Evolutionary conservation across 2,888 invertebrate genomes (phyloP), one percentile per base, ranked within the genome.

Genomic region (Athalia cordata): DNA sequence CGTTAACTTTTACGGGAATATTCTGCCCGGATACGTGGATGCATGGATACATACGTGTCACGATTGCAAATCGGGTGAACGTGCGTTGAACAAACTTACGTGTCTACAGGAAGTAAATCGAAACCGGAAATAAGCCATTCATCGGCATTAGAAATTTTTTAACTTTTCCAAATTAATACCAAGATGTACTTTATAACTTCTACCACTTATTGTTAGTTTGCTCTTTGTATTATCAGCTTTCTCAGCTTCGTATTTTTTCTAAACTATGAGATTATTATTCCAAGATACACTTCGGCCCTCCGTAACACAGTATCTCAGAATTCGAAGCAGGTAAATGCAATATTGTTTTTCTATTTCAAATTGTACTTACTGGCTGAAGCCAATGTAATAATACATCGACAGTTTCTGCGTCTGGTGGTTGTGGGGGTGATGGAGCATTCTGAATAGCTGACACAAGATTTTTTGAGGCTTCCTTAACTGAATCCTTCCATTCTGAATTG

Each of bases 371-470:
- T 75, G 90, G 93, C 85, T 93, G 93, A 82, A 95, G 91, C 95
- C 95, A 95, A 77, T 93, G 91, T 78, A 94, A 89, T 81, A 95
- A 93, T 80, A 93, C 92, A 88, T 94, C 93, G 82, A 92, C 92
- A 74, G 94, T 93, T 84, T 93, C 92, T 86, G 93, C 92, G 89
- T 95, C 95, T 0, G 94, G 95, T 7, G 93, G 91, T 15, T 94
- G 93, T 5, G 94, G 94, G 68, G 93, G 93, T 66, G 93, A 92
- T 55, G 94, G 92, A 43, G 93, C 92, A 85, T 93, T 93, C 90
- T 94, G 94, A 79, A 95, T 92, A 3, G 93, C 93, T 29, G 92
- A 91, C 66, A 93, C 93, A 77, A 95, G 92, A 88, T 93, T 93
- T 89, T 92, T 93, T 0, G 94, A 93, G 80, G 94, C 92, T 83